A percentile compares a stretch with the other conserved stretches of the same genome.
phyloP scores from a whole-genome alignment of 1,140 invertebrate genomes.

The Drosophila trapezifrons region DNA sequence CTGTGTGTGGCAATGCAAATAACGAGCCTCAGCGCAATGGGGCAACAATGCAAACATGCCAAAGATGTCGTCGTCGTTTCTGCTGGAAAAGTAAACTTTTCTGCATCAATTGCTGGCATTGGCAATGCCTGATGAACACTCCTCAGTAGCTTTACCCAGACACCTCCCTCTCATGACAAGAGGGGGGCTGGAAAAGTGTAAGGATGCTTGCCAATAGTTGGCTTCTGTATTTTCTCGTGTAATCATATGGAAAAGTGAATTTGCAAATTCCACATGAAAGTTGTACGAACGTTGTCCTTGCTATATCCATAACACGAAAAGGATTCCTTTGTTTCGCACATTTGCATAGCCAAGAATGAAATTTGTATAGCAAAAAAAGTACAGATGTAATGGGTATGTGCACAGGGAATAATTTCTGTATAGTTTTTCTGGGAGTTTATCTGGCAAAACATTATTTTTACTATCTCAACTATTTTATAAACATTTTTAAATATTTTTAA shows the following conservation, averaged over 20 bases:
- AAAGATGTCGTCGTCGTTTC: conserved; percentile 45
- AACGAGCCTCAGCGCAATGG: conserved; percentile 56
- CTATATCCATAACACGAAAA: conserved; percentile 60
- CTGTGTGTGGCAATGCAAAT: conserved; percentile 72
- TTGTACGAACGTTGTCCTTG: conserved; percentile 34
- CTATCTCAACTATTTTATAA: neutral
- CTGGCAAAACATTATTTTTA: neutral
- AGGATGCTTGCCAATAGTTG: conserved; percentile 63
- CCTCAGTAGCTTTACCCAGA: conserved; percentile 27
- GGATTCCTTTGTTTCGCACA: conserved; percentile 53
- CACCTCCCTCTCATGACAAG: conserved; percentile 35
- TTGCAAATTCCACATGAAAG: conserved; percentile 77
- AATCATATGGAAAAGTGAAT: conserved; percentile 83
- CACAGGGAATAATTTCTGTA: conserved; percentile 2
- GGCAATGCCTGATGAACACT: conserved; percentile 68
- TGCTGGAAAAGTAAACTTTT: conserved; percentile 73
- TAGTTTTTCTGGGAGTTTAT: no score
- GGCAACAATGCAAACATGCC: conserved; percentile 70
- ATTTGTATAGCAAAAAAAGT: conserved; percentile 37
- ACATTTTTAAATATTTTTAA: neutral
- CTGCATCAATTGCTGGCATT: conserved; percentile 71
- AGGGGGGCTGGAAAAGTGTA: neutral
- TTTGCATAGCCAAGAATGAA: conserved; percentile 64
- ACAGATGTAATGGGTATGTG: conserved; percentile 8
- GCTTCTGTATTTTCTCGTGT: conserved; percentile 76